Conservation (phyloP, 2,797 vertebrate genomes). For the Distichodus sexfasciatus region DNA sequence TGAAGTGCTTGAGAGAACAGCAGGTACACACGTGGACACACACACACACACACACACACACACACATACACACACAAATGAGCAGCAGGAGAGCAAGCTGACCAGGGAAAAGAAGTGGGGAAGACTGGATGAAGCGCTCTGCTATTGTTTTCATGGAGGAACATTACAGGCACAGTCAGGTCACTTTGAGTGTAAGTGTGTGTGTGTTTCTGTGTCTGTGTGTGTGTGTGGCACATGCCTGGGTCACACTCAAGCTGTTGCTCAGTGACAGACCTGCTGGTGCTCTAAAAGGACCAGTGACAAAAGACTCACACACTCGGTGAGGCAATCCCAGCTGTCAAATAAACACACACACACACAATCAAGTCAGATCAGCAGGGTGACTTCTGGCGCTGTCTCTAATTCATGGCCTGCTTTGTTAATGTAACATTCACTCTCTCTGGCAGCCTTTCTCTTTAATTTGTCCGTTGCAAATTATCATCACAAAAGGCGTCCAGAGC, state of each 20-base stretch:
- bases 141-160: slow-evolving; percentile 39
- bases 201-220: slow-evolving; percentile 14
- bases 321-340: slow-evolving; percentile 51
- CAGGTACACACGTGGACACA: slow-evolving; percentile 47
- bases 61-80: slow-evolving; percentile 22
- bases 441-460: slow-evolving; percentile 23
- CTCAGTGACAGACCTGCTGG: slow-evolving; percentile 70
- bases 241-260: slow-evolving; percentile 65
- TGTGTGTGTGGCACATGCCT: slow-evolving; percentile 33
- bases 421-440: slow-evolving; percentile 25
- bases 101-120: slow-evolving; percentile 24
- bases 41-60: slow-evolving; percentile 34
- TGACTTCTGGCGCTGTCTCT: slow-evolving; percentile 37
- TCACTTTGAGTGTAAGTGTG: slow-evolving; percentile 33
- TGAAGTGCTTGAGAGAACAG: slow-evolving; percentile 70
- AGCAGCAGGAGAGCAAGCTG: slow-evolving; percentile 74
- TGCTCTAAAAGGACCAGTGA: slow-evolving; percentile 70
- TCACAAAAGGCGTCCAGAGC: slow-evolving; percentile 41
- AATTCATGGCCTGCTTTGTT: slow-evolving; percentile 43
- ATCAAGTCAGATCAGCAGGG: slow-evolving; percentile 44
- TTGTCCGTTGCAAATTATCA: slow-evolving; percentile 53
- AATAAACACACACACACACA: slow-evolving; percentile 36
- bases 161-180: slow-evolving; percentile 37
- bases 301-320: slow-evolving; percentile 58
- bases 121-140: slow-evolving; percentile 30